Conservation (phyloP, 2,797 vertebrate genomes). For the Falco peregrinus region DNA sequence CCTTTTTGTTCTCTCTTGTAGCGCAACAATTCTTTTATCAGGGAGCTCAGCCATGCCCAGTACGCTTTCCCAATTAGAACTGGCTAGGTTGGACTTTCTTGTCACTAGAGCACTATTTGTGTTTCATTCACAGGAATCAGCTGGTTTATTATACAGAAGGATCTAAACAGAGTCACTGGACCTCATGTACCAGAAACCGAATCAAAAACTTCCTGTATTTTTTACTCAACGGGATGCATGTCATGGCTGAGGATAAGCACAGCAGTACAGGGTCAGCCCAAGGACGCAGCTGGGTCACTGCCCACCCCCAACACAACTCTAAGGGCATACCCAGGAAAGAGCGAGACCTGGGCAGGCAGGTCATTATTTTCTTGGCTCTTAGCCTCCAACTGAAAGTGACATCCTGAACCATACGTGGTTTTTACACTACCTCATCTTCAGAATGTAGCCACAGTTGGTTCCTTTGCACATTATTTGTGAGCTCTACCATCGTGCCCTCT, state of each 20-base stretch:
- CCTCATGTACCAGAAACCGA: neutral
- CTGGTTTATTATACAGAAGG: neutral
- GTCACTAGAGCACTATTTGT: neutral
- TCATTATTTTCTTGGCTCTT: accelerated
- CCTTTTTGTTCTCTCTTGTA: neutral
- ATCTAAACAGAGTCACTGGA: neutral
- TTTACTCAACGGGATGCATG: accelerated
- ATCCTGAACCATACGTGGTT: accelerated
- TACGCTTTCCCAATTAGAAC: accelerated
- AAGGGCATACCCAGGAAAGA: accelerated
- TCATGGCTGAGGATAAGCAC: accelerated
- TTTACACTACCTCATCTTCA: accelerated
- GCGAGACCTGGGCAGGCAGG: accelerated
- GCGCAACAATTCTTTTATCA: neutral
- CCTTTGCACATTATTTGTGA: accelerated
- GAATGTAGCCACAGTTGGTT: accelerated
- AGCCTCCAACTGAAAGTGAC: too few species aligned
- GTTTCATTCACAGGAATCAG: accelerated
- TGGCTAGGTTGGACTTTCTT: too few species aligned
- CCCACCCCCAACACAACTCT: accelerated
- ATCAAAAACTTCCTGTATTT: neutral
- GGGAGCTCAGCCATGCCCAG: neutral
- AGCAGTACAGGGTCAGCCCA: accelerated
- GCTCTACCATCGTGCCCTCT: accelerated
- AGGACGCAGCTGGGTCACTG: accelerated